Conservation (phyloP, 2,113 vertebrate species). For the Sceloporus tristichus region DNA sequence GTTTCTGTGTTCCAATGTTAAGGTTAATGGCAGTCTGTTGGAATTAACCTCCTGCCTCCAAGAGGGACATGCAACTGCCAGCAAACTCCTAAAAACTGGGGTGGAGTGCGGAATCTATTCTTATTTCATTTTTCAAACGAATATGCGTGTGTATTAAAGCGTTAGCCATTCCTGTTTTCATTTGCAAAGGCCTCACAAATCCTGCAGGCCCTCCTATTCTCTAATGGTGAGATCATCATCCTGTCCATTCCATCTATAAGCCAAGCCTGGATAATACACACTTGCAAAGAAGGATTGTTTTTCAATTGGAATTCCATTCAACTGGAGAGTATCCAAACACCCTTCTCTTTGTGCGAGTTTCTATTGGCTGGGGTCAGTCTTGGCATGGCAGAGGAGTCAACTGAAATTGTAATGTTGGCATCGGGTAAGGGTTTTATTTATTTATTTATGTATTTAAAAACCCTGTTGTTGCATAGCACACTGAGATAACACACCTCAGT, state of each 20-base stretch:
- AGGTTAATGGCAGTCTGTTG: slow-evolving; percentile 50
- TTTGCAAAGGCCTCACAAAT: background rate
- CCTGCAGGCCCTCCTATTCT: background rate
- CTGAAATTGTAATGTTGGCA: background rate
- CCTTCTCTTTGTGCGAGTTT: background rate
- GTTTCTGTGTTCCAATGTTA: slow-evolving; percentile 43
- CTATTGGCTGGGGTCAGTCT: background rate
- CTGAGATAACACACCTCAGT: background rate
- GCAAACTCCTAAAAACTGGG: slow-evolving; percentile 39
- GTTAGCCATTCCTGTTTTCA: too few relatives aligned
- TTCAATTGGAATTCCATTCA: background rate
- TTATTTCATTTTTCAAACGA: background rate
- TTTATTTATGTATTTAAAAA: background rate
- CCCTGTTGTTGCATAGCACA: background rate
- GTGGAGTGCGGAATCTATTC: background rate
- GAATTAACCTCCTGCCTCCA: slow-evolving; percentile 10
- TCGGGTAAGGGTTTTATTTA: too few relatives aligned
- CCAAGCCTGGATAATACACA: background rate
- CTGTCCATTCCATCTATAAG: background rate
- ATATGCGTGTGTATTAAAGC: background rate
- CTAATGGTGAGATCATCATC: background rate
- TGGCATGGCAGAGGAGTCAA: background rate
- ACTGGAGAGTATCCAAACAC: background rate
- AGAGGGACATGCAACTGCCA: slow-evolving; percentile 45
- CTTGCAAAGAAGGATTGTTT: background rate